Percentiles rank a stretch among this genome's conserved stretches.
Conservation (phyloP, 2,113 vertebrate species). For the Bucco capensis region DNA sequence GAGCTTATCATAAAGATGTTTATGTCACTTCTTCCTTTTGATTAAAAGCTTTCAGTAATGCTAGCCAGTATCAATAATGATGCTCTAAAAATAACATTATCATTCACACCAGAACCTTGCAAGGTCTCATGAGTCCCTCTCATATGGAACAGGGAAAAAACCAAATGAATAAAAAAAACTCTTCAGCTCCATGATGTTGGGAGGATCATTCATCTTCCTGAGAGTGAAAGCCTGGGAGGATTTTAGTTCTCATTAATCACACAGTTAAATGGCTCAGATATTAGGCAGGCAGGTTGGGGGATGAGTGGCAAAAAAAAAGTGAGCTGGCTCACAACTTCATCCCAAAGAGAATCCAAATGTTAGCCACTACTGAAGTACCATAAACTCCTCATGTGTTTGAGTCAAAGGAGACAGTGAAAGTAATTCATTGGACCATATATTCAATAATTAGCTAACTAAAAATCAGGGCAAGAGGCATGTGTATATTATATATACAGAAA, state of each 20-base stretch:
- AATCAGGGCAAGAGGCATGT: neutral
- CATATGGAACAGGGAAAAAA: neutral
- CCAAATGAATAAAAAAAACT: neutral
- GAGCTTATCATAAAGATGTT: conserved; percentile 31
- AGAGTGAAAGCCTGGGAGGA: neutral
- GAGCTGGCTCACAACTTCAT: neutral
- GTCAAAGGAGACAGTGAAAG: neutral
- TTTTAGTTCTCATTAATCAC: conserved; percentile 15
- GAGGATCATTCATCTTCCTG: neutral
- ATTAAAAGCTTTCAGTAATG: conserved; percentile 47
- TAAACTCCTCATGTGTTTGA: neutral
- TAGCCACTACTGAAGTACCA: neutral
- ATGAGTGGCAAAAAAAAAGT: neutral
- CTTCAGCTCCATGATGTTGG: neutral
- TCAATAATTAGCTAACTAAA: neutral
- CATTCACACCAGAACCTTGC: neutral
- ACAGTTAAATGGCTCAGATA: neutral
- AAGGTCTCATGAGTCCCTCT: neutral
- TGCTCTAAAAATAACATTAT: conserved; percentile 35
- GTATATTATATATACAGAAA: neutral
- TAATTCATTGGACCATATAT: neutral
- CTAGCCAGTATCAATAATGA: conserved; percentile 25
- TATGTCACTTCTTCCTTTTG: conserved; percentile 61
- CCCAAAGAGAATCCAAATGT: conserved; percentile 35
- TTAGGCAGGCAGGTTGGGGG: neutral